These are phyloP conservation scores for Macrosoma leucophasiata DNA, from an alignment of 2,888 invertebrate genomes.

Conservation along the genomic window DNA sequence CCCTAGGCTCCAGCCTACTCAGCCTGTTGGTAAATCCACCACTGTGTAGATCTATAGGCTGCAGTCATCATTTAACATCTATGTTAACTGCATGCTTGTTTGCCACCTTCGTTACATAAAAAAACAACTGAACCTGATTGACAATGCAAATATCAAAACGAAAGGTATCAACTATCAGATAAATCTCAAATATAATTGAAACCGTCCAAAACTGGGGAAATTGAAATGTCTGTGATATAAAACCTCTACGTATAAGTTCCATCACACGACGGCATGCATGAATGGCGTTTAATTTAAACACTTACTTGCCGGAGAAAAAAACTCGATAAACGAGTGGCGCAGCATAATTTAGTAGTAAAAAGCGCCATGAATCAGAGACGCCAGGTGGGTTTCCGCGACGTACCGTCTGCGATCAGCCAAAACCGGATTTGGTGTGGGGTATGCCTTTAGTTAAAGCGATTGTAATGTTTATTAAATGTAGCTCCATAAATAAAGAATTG, in stretches of 20 bases:
- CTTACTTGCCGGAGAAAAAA: constrained; percentile 36
- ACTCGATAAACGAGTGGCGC: constrained; percentile 35
- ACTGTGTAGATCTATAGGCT: too few relatives aligned
- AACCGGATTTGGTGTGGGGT: constrained; percentile 26
- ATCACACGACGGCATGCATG: constrained; percentile 42
- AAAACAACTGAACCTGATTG: too few relatives aligned
- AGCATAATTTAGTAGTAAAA: constrained; percentile 37
- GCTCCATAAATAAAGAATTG: too few relatives aligned
- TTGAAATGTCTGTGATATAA: constrained; percentile 23
- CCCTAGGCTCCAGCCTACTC: too few relatives aligned
- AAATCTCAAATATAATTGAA: too few relatives aligned
- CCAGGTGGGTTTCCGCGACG: constrained; percentile 37
- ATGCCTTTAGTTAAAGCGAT: constrained; percentile 15
- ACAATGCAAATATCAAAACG: too few relatives aligned
- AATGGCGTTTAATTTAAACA: constrained; percentile 49
- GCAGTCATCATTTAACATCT: too few relatives aligned
- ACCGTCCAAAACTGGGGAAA: constrained; percentile 16
- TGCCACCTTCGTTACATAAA: too few relatives aligned
- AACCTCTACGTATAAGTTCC: constrained; percentile 20
- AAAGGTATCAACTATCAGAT: too few relatives aligned
- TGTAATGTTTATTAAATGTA: too few relatives aligned
- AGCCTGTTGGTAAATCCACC: too few relatives aligned
- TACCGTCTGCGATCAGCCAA: constrained; percentile 22
- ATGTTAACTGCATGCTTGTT: too few relatives aligned
- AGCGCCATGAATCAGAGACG: constrained; percentile 37